Base-by-base conservation (phyloP, 2,888 invertebrate genomes). In the Rosalia funebris region DNA sequence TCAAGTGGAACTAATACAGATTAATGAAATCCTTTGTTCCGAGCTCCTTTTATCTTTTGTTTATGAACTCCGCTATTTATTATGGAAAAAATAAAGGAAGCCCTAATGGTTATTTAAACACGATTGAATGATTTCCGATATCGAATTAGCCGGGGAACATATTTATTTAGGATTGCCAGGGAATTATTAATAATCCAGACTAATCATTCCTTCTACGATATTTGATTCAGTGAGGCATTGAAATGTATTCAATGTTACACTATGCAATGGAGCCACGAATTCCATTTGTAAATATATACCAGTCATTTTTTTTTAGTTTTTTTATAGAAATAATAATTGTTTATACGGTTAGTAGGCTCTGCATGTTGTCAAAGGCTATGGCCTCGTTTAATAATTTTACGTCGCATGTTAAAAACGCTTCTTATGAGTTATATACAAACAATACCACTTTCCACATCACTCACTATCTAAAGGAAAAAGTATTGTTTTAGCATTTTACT, bases 11-110 rank as follows among this genome's bases (percentile, higher is more conserved):
- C 62, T 71, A 73, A 73, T 71, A 60, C 62, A 71, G 72, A 73
- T 73, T 71, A 69, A 73, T 71, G 70, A 68, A 68, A 65, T 60
- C 66, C 68, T 72, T 71, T 71, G 70, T 71, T 72, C 68, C 62
- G 63, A 59, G 63, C 61, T 46, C 66, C 65, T 66, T 70, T 68
- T 66, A 68, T 70, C 67, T 68, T 65, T 70, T 70, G 69, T 70
- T 71, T 66, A 71, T 67, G 63, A 63, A 70, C 63, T 65, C 32
- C 12, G 36, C 15, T 48, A 57, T 57, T 42, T 48, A 48, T 48
- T 48, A 47, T 17, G 39, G n/a, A 31, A 17, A 50, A 50, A 50
- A 16, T 25, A 41, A 39, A 20, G 25, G 10, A 31, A 15, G 16
- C 17, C 25, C 39, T 19, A 50, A 39, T 25, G 39, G 15, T 50